A percentile compares a stretch with the other conserved stretches of the same genome.
phyloP scores from a whole-genome alignment of 2,797 vertebrate genomes.

The Epinephelus malabaricus region DNA sequence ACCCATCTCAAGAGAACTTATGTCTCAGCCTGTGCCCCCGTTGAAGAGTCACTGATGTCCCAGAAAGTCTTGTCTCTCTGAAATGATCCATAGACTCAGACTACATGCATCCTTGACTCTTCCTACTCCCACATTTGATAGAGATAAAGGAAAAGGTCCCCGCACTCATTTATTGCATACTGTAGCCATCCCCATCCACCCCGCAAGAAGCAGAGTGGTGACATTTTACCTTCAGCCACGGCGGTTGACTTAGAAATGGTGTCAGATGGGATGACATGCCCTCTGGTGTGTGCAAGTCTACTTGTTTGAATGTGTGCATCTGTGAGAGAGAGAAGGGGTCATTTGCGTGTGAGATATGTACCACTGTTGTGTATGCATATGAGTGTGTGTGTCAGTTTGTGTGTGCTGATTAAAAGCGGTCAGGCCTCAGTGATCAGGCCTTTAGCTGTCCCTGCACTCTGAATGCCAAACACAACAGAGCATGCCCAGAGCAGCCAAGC shows the following conservation, averaged over 20 bases:
- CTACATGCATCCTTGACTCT: constrained; percentile 62
- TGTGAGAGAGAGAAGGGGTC: constrained; percentile 19
- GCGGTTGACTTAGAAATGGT: constrained; percentile 67
- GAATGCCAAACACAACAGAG: constrained; percentile 84
- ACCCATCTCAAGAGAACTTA: not conserved
- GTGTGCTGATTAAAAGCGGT: constrained; percentile 81
- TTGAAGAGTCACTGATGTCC: constrained; percentile 28
- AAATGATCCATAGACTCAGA: constrained; percentile 63
- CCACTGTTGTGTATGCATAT: constrained; percentile 58
- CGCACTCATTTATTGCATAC: constrained; percentile 56
- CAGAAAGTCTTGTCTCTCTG: constrained; percentile 26
- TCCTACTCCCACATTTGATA: constrained; percentile 49
- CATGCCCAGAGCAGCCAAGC: constrained; percentile 81
- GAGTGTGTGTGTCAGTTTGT: constrained; percentile 58
- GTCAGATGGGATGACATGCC: constrained; percentile 63
- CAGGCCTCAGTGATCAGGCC: constrained; percentile 82
- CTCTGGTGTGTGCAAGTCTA: constrained; percentile 22
- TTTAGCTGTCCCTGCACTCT: constrained; percentile 78
- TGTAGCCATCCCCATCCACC: constrained; percentile 43
- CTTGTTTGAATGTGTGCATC: constrained; percentile 25
- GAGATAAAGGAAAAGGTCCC: constrained; percentile 71
- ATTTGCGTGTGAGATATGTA: constrained; percentile 46
- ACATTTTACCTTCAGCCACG: constrained; percentile 75
- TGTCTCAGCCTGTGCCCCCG: constrained; percentile 2
- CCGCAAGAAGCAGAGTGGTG: constrained; percentile 51